A percentile compares a stretch with the other conserved stretches of the same genome.
Evolutionary conservation across 2,797 vertebrate species (phyloP).

Genomic region (Pagetopsis macropterus): DNA sequence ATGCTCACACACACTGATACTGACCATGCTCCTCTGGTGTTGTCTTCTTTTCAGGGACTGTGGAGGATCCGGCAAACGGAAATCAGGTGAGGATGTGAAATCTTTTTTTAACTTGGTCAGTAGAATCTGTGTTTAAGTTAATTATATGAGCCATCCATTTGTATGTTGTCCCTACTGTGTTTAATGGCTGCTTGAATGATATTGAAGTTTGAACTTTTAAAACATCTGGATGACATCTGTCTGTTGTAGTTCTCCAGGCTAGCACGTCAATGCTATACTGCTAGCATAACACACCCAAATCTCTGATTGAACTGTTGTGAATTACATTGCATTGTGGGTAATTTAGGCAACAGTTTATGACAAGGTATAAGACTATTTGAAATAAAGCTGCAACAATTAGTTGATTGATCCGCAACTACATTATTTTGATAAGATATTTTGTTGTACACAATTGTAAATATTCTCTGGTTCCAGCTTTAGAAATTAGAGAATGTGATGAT

Average conservation of each 20-base stretch:
- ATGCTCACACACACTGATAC: conserved; percentile 38
- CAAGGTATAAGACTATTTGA: not conserved
- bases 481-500: not conserved
- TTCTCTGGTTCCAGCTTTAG: not conserved
- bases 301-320: not conserved
- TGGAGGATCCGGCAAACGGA: conserved; percentile 88
- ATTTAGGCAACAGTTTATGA: not conserved
- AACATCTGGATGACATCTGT: not conserved
- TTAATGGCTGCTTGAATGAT: not conserved
- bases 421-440: not conserved
- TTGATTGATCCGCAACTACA: too few relatives aligned
- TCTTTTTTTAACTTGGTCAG: not conserved
- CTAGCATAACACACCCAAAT: not conserved
- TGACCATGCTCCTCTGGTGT: conserved; percentile 93
- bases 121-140: not conserved
- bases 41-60: conserved; percentile 93
- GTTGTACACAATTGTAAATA: not conserved
- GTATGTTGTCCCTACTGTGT: not conserved
- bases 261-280: not conserved
- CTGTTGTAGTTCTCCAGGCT: not conserved
- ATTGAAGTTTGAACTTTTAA: not conserved
- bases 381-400: not conserved
- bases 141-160: not conserved
- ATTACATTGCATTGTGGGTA: not conserved
- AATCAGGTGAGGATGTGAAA: conserved; percentile 87